A percentile compares a stretch with the other conserved stretches of the same genome.
phyloP scores from a whole-genome alignment of 2,113 vertebrate species.

The Monopterus albus region DNA sequence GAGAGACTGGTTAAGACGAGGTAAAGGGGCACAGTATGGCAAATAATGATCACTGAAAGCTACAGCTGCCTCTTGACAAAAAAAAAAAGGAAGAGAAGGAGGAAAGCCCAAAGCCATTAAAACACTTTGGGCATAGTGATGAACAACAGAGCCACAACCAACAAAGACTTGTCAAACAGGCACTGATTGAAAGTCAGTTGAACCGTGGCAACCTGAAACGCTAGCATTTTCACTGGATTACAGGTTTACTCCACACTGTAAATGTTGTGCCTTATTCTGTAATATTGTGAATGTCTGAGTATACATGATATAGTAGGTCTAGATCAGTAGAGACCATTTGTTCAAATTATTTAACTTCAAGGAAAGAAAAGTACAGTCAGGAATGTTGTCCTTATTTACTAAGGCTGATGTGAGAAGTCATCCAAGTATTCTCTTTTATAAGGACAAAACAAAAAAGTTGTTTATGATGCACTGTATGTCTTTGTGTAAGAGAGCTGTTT shows the following conservation, averaged over 20 bases:
- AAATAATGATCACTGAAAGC: constrained; percentile 52
- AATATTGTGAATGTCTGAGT: constrained; percentile 44
- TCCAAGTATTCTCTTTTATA: too few species aligned
- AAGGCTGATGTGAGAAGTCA: constrained; percentile 33
- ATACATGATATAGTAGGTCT: constrained; percentile 5
- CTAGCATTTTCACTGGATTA: constrained; percentile 16
- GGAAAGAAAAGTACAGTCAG: constrained; percentile 1
- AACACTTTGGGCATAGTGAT: constrained; percentile 25
- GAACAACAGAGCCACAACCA: constrained; percentile 40
- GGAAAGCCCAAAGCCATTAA: too few species aligned
- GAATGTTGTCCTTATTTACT: constrained; percentile 6
- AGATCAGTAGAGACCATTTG: constrained; percentile 38
- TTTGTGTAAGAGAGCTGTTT: constrained; percentile 21
- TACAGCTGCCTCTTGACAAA: background rate
- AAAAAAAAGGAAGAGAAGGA: too few species aligned
- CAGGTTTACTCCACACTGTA: constrained; percentile 41
- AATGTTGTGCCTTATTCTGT: constrained; percentile 63
- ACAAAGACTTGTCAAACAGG: constrained; percentile 38
- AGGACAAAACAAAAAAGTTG: constrained; percentile 5
- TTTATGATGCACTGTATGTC: constrained; percentile 23
- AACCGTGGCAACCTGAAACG: constrained; percentile 46
- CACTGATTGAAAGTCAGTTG: constrained; percentile 38
- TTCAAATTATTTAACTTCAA: constrained; percentile 51
- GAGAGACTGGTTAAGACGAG: constrained; percentile 80
- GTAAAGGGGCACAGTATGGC: constrained; percentile 70